A percentile compares a stretch with the other conserved stretches of the same genome.
Conservation (phyloP, 2,888 invertebrate species). For the Ochropleura leucogaster region DNA sequence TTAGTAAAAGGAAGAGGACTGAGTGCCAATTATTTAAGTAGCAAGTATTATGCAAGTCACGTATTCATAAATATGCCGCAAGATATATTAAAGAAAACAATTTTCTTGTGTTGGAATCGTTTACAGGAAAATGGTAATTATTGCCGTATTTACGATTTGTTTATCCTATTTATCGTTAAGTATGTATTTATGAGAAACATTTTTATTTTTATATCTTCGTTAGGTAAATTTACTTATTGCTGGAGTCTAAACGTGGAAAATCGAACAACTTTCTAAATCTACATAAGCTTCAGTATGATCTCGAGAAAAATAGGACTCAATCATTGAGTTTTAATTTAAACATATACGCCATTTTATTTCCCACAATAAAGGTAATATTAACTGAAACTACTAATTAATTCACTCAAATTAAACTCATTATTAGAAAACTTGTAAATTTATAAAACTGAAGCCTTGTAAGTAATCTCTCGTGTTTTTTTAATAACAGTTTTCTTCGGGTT, state of each 20-base stretch:
- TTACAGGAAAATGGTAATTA: constrained; percentile 44
- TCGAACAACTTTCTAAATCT: neutral
- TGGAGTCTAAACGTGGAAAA: neutral
- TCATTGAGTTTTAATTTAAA: neutral
- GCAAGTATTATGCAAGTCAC: constrained; percentile 49
- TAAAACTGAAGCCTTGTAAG: constrained; percentile 79
- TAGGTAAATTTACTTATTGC: neutral
- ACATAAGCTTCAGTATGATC: neutral
- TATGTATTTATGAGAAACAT: neutral
- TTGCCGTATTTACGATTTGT: constrained; percentile 34
- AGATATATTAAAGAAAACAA: constrained; percentile 38
- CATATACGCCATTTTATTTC: neutral
- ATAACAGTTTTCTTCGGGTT: constrained; percentile 86
- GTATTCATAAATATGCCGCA: constrained; percentile 42
- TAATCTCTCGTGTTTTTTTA: constrained; percentile 84
- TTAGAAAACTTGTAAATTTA: constrained; percentile 66
- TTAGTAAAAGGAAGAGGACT: constrained; percentile 16
- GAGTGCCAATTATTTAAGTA: constrained; percentile 37
- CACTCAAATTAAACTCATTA: constrained; percentile 33
- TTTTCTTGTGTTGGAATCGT: constrained; percentile 35
- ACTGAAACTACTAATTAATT: constrained; percentile 16
- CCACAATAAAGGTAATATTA: neutral
- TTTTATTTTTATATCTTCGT: constrained; percentile 16
- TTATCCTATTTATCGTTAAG: constrained; percentile 21
- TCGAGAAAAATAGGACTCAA: neutral